phyloP scores from a whole-genome alignment of 2,113 vertebrate genomes.

The Mesitornis unicolor region DNA sequence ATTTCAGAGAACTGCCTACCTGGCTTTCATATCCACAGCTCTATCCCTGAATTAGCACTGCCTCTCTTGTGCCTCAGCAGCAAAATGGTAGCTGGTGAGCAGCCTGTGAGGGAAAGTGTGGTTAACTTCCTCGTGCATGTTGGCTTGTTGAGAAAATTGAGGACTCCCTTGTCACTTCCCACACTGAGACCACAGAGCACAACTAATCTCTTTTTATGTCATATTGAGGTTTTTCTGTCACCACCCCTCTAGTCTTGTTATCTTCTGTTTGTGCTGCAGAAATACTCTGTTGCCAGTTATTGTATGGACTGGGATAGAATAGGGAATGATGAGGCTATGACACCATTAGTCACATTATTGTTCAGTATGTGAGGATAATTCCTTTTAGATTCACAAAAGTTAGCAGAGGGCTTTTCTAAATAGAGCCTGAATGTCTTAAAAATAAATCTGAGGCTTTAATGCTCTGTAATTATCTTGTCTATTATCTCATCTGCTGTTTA shows the following conservation, averaged over 20 bases:
- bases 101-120: neutral
- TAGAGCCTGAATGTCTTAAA: constrained; percentile 75
- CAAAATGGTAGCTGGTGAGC: neutral
- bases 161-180: neutral
- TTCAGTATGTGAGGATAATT: constrained; percentile 57
- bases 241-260: neutral
- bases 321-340: neutral
- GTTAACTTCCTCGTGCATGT: neutral
- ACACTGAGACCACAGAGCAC: neutral
- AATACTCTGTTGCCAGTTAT: neutral
- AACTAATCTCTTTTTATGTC: neutral
- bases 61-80: neutral
- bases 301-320: neutral
- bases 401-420: constrained; percentile 74
- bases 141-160: neutral
- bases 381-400: constrained; percentile 70
- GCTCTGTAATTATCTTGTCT: constrained; percentile 79
- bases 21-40: neutral
- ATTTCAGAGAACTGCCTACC: neutral
- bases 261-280: neutral
- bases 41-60: neutral
- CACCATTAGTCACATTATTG: constrained; percentile 5
- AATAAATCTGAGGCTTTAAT: constrained; percentile 75
- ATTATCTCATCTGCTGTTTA: constrained; percentile 72
- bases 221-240: neutral